Conservation (phyloP, 2,113 vertebrate genomes). For the Hypanus sabinus region DNA sequence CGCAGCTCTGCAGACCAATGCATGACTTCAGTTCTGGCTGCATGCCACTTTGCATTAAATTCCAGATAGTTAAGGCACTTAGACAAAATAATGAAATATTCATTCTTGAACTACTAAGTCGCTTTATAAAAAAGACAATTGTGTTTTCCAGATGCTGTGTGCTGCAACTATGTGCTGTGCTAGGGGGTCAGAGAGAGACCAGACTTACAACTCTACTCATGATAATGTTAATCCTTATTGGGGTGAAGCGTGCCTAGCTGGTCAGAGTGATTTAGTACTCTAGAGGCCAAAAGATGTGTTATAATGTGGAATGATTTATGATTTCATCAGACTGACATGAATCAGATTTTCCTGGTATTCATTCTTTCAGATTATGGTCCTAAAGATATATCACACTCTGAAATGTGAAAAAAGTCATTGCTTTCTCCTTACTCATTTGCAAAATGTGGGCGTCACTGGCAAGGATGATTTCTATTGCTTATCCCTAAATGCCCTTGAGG, state of each 20-base stretch:
- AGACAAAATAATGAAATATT: conserved; percentile 1
- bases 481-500: no score
- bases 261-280: conserved; percentile 21
- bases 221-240: conserved; percentile 15
- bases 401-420: background rate
- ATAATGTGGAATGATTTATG: conserved; percentile 17
- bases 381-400: background rate
- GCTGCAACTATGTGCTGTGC: no score
- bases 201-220: background rate
- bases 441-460: no score
- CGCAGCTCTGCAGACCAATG: background rate
- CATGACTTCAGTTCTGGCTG: background rate
- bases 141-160: background rate
- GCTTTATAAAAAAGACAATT: conserved; percentile 4
- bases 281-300: background rate
- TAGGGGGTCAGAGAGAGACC: no score
- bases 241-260: background rate
- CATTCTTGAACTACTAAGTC: background rate
- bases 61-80: background rate
- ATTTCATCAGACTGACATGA: conserved; percentile 26
- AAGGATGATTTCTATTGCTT: no score
- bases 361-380: background rate
- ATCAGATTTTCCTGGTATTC: background rate
- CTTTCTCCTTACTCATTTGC: no score
- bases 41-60: background rate